Conservation (phyloP, 2,113 vertebrate species). For the Pandion haliaetus region DNA sequence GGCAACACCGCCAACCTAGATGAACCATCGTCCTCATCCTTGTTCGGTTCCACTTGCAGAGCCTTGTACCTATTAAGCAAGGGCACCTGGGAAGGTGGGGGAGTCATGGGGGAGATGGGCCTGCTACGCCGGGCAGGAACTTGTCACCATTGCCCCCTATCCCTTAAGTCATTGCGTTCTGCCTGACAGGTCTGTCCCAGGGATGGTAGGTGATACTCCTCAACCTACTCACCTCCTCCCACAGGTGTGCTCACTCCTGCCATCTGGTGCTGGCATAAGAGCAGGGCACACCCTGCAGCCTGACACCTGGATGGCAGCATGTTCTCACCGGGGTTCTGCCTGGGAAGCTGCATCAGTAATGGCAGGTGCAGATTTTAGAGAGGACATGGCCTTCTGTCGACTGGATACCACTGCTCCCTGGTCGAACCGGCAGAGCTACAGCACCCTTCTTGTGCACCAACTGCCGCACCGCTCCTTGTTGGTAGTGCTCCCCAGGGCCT, state of each 20-base stretch:
- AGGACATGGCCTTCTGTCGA: background rate
- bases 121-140: background rate
- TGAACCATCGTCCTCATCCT: background rate
- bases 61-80: too few relatives aligned
- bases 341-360: background rate
- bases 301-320: rapidly evolving
- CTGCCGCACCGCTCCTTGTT: background rate
- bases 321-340: background rate
- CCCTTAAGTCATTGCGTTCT: background rate
- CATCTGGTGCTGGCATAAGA: too few relatives aligned
- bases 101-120: background rate
- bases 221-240: too few relatives aligned
- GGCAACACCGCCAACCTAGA: background rate
- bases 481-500: background rate
- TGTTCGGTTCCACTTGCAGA: background rate
- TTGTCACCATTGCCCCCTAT: background rate
- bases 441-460: background rate
- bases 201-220: background rate
- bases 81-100: too few relatives aligned
- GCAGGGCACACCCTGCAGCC: too few relatives aligned
- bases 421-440: background rate
- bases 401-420: background rate
- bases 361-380: background rate
- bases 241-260: too few relatives aligned
- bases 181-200: background rate